A percentile compares a stretch with the other conserved stretches of the same genome.
Evolutionary conservation across 2,797 vertebrate species (phyloP).

Genomic region (Eurystomus glaucurus): DNA sequence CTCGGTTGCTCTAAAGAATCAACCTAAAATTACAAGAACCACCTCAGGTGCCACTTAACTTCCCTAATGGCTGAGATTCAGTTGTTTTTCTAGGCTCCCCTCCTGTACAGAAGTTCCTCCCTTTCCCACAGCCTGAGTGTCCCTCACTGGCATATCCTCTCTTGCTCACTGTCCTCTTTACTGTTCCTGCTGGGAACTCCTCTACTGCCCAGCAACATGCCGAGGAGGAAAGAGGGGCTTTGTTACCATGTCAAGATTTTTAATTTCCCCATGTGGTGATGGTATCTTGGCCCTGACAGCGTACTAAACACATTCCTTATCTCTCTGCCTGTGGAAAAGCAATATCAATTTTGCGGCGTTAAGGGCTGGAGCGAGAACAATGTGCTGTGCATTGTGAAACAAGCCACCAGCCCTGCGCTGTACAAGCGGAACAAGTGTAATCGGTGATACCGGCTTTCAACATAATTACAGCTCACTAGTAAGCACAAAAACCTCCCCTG

Average conservation of each 20-base stretch:
- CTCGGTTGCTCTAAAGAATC: background rate
- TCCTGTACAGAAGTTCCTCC: background rate
- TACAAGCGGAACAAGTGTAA: slow-evolving; percentile 70
- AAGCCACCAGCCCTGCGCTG: slow-evolving; percentile 51
- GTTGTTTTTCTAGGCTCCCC: fast-evolving
- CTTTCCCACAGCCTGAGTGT: background rate
- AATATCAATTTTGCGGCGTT: slow-evolving; percentile 36
- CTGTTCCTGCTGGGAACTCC: background rate
- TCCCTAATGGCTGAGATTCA: fast-evolving
- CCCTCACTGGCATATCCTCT: background rate
- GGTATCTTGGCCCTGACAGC: background rate
- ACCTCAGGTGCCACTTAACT: background rate
- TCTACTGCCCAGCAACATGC: background rate
- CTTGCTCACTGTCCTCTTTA: fast-evolving
- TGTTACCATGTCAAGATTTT: background rate
- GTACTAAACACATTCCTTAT: slow-evolving; percentile 50
- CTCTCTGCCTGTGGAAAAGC: slow-evolving; percentile 37
- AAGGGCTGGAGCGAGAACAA: slow-evolving; percentile 68
- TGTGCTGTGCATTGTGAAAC: slow-evolving; percentile 76
- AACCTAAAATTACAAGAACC: background rate
- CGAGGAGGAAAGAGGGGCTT: background rate
- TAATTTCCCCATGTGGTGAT: slow-evolving; percentile 37
- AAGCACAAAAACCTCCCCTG: background rate
- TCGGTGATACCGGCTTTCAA: background rate
- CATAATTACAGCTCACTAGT: background rate